Evolutionary conservation across 2,797 vertebrate species (phyloP).

Genomic region (Natrix natrix): DNA sequence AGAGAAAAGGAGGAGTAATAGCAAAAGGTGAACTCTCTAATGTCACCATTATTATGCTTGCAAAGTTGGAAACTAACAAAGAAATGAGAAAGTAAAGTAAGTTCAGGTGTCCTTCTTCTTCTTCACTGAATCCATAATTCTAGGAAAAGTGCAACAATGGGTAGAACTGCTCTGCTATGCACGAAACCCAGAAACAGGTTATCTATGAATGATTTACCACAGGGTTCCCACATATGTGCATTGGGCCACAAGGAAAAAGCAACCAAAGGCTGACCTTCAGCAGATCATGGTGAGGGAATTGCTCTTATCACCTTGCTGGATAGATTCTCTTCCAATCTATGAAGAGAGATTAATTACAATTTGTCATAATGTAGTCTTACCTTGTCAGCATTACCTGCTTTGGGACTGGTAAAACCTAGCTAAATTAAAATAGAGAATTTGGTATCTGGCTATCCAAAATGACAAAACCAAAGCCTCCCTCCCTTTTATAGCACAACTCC

Average conservation of each 20-base stretch:
- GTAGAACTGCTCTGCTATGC: neutral
- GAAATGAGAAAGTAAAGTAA: neutral
- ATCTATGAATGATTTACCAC: neutral
- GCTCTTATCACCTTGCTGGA: neutral
- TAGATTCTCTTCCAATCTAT: neutral
- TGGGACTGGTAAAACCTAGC: neutral
- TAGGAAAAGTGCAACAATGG: neutral
- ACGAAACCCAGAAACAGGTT: neutral
- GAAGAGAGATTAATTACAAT: neutral
- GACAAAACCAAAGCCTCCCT: neutral
- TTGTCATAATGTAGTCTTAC: neutral
- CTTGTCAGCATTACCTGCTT: neutral
- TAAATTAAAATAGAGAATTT: neutral
- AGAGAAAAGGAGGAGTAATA: neutral
- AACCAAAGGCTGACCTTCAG: neutral
- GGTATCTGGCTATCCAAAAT: neutral
- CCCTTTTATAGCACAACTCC: neutral
- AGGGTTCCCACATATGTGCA: neutral
- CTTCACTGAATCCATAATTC: neutral
- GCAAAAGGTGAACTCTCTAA: neutral
- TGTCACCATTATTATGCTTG: neutral
- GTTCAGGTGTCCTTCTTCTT: neutral
- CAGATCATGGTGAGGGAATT: neutral
- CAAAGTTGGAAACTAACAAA: neutral
- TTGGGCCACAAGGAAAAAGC: neutral